Evolutionary conservation across 2,797 vertebrate genomes (phyloP).

Genomic region (Serranus cabrilla): DNA sequence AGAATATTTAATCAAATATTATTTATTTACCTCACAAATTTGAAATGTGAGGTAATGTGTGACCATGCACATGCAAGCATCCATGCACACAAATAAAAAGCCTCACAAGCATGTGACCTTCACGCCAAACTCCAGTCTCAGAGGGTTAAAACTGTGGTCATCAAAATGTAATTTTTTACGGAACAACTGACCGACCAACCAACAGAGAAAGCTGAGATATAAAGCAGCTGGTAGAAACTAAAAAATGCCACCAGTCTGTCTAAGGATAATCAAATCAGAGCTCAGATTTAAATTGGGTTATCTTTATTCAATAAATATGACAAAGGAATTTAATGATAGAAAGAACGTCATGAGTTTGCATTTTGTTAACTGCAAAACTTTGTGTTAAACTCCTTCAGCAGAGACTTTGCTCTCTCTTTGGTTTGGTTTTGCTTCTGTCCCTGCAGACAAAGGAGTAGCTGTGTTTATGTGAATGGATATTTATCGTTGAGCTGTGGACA

Average conservation of each 20-base stretch:
- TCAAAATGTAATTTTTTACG: no score
- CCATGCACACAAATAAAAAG: no score
- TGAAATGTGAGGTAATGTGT: no score
- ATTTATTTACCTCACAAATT: no score
- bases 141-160: no score
- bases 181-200: no score
- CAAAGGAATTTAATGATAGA: background rate
- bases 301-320: background rate
- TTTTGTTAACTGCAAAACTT: background rate
- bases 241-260: background rate
- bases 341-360: background rate
- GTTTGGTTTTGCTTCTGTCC: background rate
- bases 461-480: background rate
- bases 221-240: no score
- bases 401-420: background rate
- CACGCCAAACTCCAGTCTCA: no score
- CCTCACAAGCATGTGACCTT: no score
- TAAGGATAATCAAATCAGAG: background rate
- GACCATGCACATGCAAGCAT: no score
- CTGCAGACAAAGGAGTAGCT: background rate
- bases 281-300: background rate
- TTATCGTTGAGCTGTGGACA: constrained; percentile 25
- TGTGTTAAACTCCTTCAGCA: background rate
- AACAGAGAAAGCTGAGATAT: no score
- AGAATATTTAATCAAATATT: no score